Evolutionary conservation across 1,140 invertebrate species (phyloP).

Genomic region (Solen grandis): DNA sequence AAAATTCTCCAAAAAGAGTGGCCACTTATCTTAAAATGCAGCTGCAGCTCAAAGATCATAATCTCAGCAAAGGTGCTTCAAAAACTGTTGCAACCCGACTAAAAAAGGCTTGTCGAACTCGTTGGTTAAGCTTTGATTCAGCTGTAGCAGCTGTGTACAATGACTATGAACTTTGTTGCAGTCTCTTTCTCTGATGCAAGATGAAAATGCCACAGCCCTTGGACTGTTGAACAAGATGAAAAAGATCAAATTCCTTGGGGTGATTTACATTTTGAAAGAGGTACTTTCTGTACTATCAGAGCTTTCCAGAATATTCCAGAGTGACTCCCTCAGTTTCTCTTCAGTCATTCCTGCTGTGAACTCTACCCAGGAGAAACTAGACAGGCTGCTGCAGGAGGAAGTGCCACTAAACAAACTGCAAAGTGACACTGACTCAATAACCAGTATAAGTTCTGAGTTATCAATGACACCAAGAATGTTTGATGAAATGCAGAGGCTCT

Average conservation of each 20-base stretch:
- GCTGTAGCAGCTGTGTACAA: conserved; percentile 26
- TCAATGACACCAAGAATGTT: neutral
- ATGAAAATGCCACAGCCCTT: conserved; percentile 1
- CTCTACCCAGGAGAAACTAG: neutral
- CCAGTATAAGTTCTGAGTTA: neutral
- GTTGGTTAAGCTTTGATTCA: conserved; percentile 52
- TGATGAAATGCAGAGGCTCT: neutral
- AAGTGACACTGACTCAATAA: neutral
- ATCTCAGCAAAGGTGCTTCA: neutral
- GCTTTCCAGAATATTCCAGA: neutral
- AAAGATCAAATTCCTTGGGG: neutral
- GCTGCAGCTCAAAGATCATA: conserved; percentile 21
- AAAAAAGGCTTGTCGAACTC: conserved; percentile 58
- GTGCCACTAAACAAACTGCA: neutral
- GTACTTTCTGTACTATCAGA: neutral
- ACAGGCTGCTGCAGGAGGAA: neutral
- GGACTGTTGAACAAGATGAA: conserved; percentile 17
- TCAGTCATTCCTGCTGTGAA: neutral
- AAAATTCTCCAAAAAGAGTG: conserved; percentile 59
- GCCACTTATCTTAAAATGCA: conserved; percentile 36
- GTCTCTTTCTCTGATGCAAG: neutral
- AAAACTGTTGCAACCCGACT: conserved; percentile 28
- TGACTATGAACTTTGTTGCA: conserved; percentile 25
- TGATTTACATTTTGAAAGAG: neutral
- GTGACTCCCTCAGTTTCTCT: conserved; percentile 2